These are phyloP conservation scores for Enteromius fasciolatus DNA, from an alignment of 2,797 vertebrate genomes.

Conservation along the genomic window DNA sequence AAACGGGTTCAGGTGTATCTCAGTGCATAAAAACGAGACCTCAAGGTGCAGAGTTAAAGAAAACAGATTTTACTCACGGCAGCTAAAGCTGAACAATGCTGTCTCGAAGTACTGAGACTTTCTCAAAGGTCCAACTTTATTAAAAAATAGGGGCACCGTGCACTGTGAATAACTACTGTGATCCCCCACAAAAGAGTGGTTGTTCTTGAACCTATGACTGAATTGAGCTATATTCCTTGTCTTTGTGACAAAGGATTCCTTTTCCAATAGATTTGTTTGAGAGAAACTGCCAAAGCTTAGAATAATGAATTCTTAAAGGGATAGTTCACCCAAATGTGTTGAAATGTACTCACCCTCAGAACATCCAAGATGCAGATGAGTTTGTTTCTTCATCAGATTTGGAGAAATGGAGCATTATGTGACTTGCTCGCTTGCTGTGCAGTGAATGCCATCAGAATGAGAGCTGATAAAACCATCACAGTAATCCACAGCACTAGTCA, in stretches of 20 bases:
- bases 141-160: not conserved
- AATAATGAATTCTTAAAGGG: not conserved
- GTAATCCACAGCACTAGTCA: not conserved
- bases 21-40: not conserved
- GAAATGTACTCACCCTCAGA: not conserved
- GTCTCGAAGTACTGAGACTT: not conserved
- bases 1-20: not conserved
- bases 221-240: not conserved
- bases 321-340: not conserved
- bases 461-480: not conserved
- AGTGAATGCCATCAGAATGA: not conserved
- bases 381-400: not conserved
- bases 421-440: not conserved
- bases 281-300: constrained; percentile 29
- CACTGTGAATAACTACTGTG: constrained; percentile 27
- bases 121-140: not conserved
- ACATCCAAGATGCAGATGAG: not conserved
- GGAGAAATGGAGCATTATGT: not conserved
- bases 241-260: not conserved
- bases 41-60: not conserved
- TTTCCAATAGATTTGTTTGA: not conserved
- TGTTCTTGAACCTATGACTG: not conserved
- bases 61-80: not conserved
- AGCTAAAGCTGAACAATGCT: not conserved
- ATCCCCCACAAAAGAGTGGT: not conserved